Conservation (phyloP, 2,113 vertebrate species). For the Patagioenas fasciata region DNA sequence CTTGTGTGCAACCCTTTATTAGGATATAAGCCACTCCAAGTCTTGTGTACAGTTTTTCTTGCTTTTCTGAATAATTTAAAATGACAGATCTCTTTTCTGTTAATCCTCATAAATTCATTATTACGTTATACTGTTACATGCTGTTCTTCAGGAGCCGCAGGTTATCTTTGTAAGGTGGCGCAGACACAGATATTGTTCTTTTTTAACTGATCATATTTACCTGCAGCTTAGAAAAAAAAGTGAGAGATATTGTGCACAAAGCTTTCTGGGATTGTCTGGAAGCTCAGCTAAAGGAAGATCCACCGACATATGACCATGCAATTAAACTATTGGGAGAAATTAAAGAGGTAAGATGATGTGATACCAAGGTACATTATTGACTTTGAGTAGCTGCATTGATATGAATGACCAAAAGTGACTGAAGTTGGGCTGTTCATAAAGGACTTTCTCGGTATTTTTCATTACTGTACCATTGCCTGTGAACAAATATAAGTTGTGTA, state of each 20-base stretch:
- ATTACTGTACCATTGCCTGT: background rate
- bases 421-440: background rate
- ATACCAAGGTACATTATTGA: background rate
- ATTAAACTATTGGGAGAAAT: slow-evolving; percentile 83
- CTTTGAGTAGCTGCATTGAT: background rate
- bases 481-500: background rate
- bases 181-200: background rate
- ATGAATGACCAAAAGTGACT: background rate
- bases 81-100: background rate
- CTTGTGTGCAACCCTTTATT: background rate
- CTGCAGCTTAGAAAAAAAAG: slow-evolving; percentile 87
- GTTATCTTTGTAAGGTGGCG: background rate
- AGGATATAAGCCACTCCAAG: background rate
- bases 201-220: background rate
- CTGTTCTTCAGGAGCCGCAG: slow-evolving; percentile 2
- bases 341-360: slow-evolving; percentile 76
- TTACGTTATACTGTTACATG: background rate
- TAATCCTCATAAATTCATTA: background rate
- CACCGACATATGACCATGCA: slow-evolving; percentile 79
- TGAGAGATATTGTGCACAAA: slow-evolving; percentile 94
- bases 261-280: slow-evolving; percentile 96
- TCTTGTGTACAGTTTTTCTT: background rate
- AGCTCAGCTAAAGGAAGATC: slow-evolving; percentile 86
- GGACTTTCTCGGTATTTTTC: background rate
- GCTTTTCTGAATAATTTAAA: background rate